Conservation (phyloP, 2,113 vertebrate species). For the Sinocyclocheilus anshuiensis region DNA sequence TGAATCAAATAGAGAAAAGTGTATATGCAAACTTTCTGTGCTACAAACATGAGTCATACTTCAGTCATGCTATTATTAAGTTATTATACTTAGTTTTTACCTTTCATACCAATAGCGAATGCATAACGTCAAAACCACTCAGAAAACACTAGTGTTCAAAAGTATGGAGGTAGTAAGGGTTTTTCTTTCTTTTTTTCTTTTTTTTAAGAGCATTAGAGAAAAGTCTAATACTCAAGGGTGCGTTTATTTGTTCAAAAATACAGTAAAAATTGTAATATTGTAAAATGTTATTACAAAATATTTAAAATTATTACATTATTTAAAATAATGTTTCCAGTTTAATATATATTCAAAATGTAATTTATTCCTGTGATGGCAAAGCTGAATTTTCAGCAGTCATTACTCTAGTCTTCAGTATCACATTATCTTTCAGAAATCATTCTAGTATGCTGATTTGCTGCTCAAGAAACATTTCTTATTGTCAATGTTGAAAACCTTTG, state of each 20-base stretch:
- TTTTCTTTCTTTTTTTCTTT: neutral
- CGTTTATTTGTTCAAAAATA: neutral
- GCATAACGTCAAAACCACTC: neutral
- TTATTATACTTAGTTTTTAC: neutral
- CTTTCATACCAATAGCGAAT: neutral
- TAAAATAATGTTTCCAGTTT: neutral
- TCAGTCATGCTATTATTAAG: neutral
- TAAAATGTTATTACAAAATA: neutral
- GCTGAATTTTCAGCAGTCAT: neutral
- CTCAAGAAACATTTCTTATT: neutral
- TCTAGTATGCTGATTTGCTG: neutral
- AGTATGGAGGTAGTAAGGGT: neutral
- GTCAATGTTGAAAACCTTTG: neutral
- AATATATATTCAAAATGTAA: neutral
- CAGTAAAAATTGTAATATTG: neutral
- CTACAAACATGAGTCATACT: neutral
- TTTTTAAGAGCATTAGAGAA: too few species aligned
- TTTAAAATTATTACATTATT: too few species aligned
- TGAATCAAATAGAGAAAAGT: neutral
- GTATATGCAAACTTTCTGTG: neutral
- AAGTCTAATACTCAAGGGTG: neutral
- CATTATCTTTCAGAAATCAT: neutral
- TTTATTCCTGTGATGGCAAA: neutral
- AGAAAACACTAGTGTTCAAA: neutral
- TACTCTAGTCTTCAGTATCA: neutral